Percentiles rank a stretch among this genome's conserved stretches.
phyloP scores from a whole-genome alignment of 2,888 invertebrate genomes.

The Drosophila quasianomalipes region DNA sequence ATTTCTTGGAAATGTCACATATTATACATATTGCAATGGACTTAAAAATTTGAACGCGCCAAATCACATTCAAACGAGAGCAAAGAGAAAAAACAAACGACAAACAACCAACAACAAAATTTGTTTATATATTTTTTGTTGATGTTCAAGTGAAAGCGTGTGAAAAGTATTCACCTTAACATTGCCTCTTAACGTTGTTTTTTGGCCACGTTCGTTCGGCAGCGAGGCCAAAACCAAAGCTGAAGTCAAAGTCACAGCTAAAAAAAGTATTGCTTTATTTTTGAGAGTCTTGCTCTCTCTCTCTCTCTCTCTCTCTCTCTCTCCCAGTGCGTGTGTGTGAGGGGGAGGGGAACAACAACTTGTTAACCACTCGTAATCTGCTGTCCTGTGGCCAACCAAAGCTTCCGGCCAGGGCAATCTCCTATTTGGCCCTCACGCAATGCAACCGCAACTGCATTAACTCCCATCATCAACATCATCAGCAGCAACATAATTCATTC shows the following conservation, averaged over 20 bases:
- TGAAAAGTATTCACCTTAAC: slow-evolving; percentile 64
- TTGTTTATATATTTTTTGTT: slow-evolving; percentile 43
- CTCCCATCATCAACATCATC: slow-evolving; percentile 6
- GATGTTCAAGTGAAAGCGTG: slow-evolving; percentile 73
- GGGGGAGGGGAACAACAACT: slow-evolving; percentile 9
- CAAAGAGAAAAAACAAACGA: slow-evolving; percentile 16
- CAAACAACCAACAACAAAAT: slow-evolving; percentile 29
- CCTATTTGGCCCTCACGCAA: slow-evolving; percentile 21
- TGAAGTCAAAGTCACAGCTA: slow-evolving; percentile 21
- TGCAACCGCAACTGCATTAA: slow-evolving; percentile 64
- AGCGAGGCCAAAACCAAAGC: slow-evolving; percentile 38
- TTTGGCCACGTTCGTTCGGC: slow-evolving; percentile 32
- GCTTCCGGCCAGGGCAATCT: slow-evolving; percentile 53
- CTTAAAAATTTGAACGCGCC: slow-evolving; percentile 34
- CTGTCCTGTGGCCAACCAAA: slow-evolving; percentile 56
- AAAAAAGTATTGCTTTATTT: slow-evolving; percentile 28
- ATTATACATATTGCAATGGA: slow-evolving; percentile 19
- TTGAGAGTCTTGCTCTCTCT: slow-evolving; percentile 16
- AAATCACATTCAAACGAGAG: slow-evolving; percentile 1
- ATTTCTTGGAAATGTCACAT: slow-evolving; percentile 6
- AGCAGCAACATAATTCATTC: slow-evolving; percentile 7
- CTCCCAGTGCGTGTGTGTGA: slow-evolving; percentile 8
- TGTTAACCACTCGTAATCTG: slow-evolving; percentile 34
- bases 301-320: slow-evolving; percentile 6
- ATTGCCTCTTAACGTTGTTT: slow-evolving; percentile 34